Percentiles rank a stretch among this genome's conserved stretches.
These are phyloP conservation scores for Falco naumanni DNA, from an alignment of 2,797 vertebrate species.

Conservation along the genomic window DNA sequence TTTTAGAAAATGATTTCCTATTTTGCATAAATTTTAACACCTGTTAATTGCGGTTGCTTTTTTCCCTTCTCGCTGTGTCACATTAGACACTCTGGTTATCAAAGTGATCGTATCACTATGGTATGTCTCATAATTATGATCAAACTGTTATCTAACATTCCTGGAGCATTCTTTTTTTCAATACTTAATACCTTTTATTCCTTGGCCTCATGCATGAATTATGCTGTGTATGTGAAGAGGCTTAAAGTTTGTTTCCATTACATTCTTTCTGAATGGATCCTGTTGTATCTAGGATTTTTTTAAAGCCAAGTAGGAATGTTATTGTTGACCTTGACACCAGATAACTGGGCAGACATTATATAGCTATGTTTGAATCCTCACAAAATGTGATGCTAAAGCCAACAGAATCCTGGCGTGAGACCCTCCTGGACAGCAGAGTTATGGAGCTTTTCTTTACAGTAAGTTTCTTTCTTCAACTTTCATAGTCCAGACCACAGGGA, in stretches of 20 bases:
- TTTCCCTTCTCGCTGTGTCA: conserved; percentile 64
- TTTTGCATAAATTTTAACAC: conserved; percentile 71
- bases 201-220: conserved; percentile 83
- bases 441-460: conserved; percentile 99
- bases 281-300: conserved; percentile 80
- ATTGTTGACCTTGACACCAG: conserved; percentile 94
- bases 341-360: conserved; percentile 99
- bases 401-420: conserved; percentile 96
- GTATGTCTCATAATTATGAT: conserved; percentile 86
- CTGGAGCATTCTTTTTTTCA: conserved; percentile 83
- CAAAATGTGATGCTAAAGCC: conserved; percentile 99
- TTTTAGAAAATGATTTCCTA: conserved; percentile 54
- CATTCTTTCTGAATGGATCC: conserved; percentile 82
- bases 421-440: conserved; percentile 95
- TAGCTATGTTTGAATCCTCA: conserved; percentile 99
- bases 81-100: conserved; percentile 79
- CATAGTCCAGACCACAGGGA: conserved; percentile 26
- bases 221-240: conserved; percentile 85
- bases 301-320: conserved; percentile 82
- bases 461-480: conserved; percentile 79
- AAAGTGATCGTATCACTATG: conserved; percentile 80
- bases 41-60: conserved; percentile 73
- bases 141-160: conserved; percentile 91
- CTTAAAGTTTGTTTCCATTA: conserved; percentile 83
- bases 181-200: conserved; percentile 83